Conservation (phyloP, 2,888 invertebrate genomes). For the Pheosia tremula region DNA sequence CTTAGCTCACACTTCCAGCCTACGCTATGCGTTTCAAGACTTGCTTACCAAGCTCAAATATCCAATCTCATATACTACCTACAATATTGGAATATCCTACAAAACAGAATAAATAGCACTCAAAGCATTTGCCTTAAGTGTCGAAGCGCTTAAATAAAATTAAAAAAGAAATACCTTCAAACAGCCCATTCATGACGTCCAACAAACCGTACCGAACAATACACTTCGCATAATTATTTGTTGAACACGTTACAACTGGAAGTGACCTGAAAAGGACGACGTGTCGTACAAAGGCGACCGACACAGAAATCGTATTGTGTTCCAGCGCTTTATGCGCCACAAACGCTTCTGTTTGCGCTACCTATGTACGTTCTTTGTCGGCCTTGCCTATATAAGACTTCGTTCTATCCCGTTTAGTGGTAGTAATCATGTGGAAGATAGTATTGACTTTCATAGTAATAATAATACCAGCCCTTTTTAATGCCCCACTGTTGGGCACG, state of each 20-base stretch:
- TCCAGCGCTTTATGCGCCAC: constrained; percentile 62
- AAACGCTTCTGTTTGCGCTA: constrained; percentile 57
- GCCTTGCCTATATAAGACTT: constrained; percentile 42
- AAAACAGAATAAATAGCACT: too few species aligned
- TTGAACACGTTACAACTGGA: constrained; percentile 70
- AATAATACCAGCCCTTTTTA: too few species aligned
- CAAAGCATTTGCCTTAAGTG: too few species aligned
- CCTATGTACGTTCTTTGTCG: constrained; percentile 64
- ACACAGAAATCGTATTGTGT: constrained; percentile 75
- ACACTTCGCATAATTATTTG: constrained; percentile 65
- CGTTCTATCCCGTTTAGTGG: too few species aligned
- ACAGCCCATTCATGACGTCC: constrained; percentile 11
- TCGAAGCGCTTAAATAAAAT: not conserved
- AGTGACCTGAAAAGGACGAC: constrained; percentile 79
- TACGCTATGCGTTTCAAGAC: too few species aligned
- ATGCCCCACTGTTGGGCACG: too few species aligned
- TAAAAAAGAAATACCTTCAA: not conserved
- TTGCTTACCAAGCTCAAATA: too few species aligned
- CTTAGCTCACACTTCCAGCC: too few species aligned
- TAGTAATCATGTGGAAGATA: too few species aligned
- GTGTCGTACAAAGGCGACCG: constrained; percentile 67
- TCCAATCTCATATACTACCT: too few species aligned
- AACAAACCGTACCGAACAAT: constrained; percentile 54
- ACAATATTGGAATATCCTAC: too few species aligned
- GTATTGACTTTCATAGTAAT: too few species aligned